Base-by-base conservation (phyloP, 1,140 invertebrate species). In the Rhyzopertha dominica region DNA sequence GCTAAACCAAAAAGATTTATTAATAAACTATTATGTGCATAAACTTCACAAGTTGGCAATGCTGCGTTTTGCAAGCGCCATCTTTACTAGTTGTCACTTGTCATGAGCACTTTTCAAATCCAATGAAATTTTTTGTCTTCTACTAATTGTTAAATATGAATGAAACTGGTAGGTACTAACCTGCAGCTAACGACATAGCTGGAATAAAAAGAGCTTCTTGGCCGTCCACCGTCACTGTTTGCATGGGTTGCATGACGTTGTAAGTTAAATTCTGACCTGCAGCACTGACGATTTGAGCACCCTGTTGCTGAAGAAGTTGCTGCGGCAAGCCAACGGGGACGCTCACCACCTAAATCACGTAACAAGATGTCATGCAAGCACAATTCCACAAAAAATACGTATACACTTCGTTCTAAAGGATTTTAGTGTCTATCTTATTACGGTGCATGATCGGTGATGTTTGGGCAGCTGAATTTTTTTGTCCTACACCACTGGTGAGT, bases 121-220 rank as follows among this genome's bases (percentile, higher is more conserved):
- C n/a, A n/a, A n/a, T n/a, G 25, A 8, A n/a, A 8, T 26, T 26
- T n/a, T 8, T 39, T 39, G 37, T 30, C 20, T 18, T 5, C 5
- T 4, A 26, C 5, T 20, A 12, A 17, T 8, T 16, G 22, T 24
- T 8, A 26, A 26, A 26, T 19, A 43, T 8, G 12, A 20, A 41
- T 34, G 14, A 20, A 40, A 23, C 8, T 38, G 5, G n/a, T 3
- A 37, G 25, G 40, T 14, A 36, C 3, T 48, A 39, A 62, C 59
- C 60, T 61, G 58, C 53, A 24, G n/a, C n/a, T 24, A 64, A 42
- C 2, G 56, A 59, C 62, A 64, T 64, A 26, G 67, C 80, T 30
- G 87, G 90, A 59, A 92, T 88, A 64, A 94, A 88, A 16, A 95
- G 75, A 0, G 90, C 89, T 62, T 95, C 92, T 61, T 94, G 90